Evolutionary conservation across 2,113 vertebrate genomes (phyloP).

Genomic region (Pteropus alecto): DNA sequence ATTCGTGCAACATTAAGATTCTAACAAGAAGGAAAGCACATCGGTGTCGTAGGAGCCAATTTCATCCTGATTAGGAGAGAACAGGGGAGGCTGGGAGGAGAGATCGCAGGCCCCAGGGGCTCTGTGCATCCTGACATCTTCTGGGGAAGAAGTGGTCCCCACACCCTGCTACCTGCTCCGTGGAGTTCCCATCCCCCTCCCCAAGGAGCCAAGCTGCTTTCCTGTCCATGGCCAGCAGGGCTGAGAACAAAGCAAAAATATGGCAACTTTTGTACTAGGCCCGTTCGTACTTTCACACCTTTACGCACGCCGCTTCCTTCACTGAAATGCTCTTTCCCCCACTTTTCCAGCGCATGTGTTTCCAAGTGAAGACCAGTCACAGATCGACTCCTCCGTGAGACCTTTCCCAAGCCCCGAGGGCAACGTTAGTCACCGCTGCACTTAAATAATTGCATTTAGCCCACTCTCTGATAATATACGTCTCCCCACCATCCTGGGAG

Average conservation of each 20-base stretch:
- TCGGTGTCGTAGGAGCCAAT: background rate
- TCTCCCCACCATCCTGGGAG: background rate
- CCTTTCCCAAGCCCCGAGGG: background rate
- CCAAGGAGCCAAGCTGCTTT: background rate
- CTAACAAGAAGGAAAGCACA: conserved; percentile 22
- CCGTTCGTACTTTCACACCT: background rate
- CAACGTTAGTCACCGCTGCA: accelerated
- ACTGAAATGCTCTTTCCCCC: background rate
- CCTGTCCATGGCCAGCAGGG: background rate
- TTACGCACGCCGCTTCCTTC: background rate
- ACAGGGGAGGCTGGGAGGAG: background rate
- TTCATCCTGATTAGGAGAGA: background rate
- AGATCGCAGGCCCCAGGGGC: background rate
- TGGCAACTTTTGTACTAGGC: accelerated
- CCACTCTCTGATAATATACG: accelerated
- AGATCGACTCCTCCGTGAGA: background rate
- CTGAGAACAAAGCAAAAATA: background rate
- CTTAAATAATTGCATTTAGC: background rate
- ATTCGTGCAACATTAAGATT: conserved; percentile 24
- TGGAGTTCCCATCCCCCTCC: too few relatives aligned
- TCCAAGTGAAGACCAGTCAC: background rate
- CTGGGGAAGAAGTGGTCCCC: background rate
- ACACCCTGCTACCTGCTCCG: background rate
- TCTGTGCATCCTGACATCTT: background rate
- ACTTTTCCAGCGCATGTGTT: accelerated